phyloP scores from a whole-genome alignment of 2,888 invertebrate species.

The Homarus gammarus region DNA sequence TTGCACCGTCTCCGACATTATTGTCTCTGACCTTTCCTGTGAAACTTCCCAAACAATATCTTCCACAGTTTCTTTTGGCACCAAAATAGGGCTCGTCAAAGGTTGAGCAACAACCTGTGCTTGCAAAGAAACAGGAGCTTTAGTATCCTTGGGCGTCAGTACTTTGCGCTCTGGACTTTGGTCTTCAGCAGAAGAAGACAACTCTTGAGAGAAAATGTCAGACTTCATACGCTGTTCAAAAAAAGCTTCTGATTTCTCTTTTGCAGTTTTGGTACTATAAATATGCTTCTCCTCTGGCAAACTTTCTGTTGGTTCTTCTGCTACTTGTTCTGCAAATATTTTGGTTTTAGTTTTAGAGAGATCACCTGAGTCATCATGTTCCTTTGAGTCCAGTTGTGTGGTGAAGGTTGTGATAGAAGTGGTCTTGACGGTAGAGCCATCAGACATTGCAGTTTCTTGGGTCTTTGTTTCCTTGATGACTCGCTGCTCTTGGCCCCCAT shows the following conservation, averaged over 20 bases:
- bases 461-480: conserved; percentile 73
- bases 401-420: conserved; percentile 76
- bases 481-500: conserved; percentile 73
- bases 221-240: conserved; percentile 71
- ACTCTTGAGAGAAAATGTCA: conserved; percentile 73
- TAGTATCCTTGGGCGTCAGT: conserved; percentile 64
- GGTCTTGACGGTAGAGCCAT: conserved; percentile 73
- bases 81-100: conserved; percentile 68
- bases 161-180: conserved; percentile 74
- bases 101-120: conserved; percentile 29
- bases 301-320: conserved; percentile 17
- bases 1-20: conserved; percentile 71
- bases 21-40: conserved; percentile 72
- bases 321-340: conserved; percentile 5
- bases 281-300: conserved; percentile 17
- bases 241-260: conserved; percentile 67
- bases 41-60: conserved; percentile 75
- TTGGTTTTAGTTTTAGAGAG: conserved; percentile 5
- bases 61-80: conserved; percentile 73
- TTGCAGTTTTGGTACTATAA: conserved; percentile 52
- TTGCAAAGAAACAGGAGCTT: conserved; percentile 60
- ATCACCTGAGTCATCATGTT: conserved; percentile 19
- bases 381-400: conserved; percentile 71
- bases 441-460: conserved; percentile 72
- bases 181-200: conserved; percentile 72